Percentiles rank a stretch among this genome's conserved stretches.
These are phyloP conservation scores for Xiphophorus maculatus DNA, from an alignment of 2,113 vertebrate species.

Conservation along the genomic window DNA sequence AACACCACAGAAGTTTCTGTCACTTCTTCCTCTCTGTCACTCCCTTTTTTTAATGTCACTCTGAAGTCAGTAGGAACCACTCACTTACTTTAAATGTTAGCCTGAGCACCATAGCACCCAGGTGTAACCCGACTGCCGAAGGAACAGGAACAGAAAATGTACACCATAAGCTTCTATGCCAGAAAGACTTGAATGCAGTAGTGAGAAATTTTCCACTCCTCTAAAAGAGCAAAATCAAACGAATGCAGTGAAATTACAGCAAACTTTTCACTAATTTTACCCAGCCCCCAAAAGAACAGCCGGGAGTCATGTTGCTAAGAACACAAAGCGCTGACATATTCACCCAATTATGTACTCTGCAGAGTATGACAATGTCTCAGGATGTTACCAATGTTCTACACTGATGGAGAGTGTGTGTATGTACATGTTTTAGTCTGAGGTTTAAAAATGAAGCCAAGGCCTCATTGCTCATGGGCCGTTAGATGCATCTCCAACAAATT, in stretches of 20 bases:
- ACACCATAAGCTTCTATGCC: background rate
- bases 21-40: conserved; percentile 47
- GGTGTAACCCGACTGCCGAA: conserved; percentile 59
- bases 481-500: background rate
- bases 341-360: conserved; percentile 79
- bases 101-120: conserved; percentile 48
- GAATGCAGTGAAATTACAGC: conserved; percentile 37
- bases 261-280: conserved; percentile 55
- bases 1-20: conserved; percentile 41
- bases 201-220: conserved; percentile 26
- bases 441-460: conserved; percentile 48
- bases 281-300: conserved; percentile 68
- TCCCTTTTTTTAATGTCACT: conserved; percentile 10
- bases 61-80: conserved; percentile 58
- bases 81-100: conserved; percentile 43
- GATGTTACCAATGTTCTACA: conserved; percentile 73
- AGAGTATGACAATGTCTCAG: conserved; percentile 76
- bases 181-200: background rate
- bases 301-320: conserved; percentile 75
- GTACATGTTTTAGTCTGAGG: conserved; percentile 43
- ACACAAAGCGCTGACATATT: conserved; percentile 79
- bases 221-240: conserved; percentile 30
- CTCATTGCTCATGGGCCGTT: conserved; percentile 52
- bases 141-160: conserved; percentile 46
- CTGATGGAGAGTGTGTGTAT: conserved; percentile 43